Conservation (phyloP, 2,888 invertebrate genomes). For the Chalcis sispes region DNA sequence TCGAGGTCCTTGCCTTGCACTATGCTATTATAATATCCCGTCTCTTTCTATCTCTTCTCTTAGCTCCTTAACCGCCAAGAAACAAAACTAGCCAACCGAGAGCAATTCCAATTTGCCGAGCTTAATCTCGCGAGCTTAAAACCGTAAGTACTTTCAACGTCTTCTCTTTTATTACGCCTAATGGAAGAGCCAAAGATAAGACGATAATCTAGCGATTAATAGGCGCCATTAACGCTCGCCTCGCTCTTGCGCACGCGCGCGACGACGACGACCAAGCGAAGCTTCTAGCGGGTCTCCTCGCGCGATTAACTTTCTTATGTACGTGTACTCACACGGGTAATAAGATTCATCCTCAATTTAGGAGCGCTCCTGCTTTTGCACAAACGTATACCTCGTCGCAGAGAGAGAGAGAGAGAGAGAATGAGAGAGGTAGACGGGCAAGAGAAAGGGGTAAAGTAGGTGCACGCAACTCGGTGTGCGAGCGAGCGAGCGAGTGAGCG, state of each 20-base stretch:
- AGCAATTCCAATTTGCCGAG: conserved; percentile 44
- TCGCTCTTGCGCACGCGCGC: conserved; percentile 3
- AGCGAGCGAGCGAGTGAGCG: too few species aligned
- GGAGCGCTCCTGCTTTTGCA: conserved; percentile 19
- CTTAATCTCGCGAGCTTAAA: conserved; percentile 50
- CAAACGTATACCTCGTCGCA: background rate
- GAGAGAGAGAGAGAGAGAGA: background rate
- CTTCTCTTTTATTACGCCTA: conserved; percentile 55
- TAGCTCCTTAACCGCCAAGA: background rate
- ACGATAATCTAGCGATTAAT: conserved; percentile 58
- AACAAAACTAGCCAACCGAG: conserved; percentile 24
- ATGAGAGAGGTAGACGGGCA: background rate
- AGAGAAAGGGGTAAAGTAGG: conserved; percentile 16
- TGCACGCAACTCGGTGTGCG: conserved; percentile 39
- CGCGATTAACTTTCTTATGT: conserved; percentile 44
- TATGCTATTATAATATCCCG: background rate
- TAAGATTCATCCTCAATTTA: conserved; percentile 55
- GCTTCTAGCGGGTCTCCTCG: conserved; percentile 1
- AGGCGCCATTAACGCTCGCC: conserved; percentile 50
- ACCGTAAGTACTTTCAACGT: conserved; percentile 48
- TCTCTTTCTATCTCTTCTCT: too few species aligned
- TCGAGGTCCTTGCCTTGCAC: conserved; percentile 10
- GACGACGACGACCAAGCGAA: conserved; percentile 26
- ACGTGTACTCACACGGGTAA: conserved; percentile 43
- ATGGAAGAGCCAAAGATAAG: conserved; percentile 50